phyloP scores from a whole-genome alignment of 2,888 invertebrate genomes.

The Leptopterna dolabrata region DNA sequence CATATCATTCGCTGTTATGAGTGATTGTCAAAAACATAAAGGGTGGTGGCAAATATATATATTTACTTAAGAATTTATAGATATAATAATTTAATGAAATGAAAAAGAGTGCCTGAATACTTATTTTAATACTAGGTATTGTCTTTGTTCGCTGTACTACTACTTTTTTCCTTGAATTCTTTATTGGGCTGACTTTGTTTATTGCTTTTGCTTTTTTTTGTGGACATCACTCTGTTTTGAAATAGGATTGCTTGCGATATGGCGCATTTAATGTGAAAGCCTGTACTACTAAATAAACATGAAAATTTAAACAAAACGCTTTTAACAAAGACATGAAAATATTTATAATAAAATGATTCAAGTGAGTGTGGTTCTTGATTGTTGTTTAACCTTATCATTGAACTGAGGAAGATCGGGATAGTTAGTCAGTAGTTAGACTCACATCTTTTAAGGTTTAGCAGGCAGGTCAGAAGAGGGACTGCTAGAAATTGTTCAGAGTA shows the following conservation, averaged over 20 bases:
- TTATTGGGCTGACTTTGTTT: conserved; percentile 6
- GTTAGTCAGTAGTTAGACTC: no score
- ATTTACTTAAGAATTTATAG: conserved; percentile 23
- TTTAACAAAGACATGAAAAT: conserved; percentile 44
- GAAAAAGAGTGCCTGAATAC: conserved; percentile 48
- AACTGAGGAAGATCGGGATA: no score
- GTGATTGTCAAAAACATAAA: conserved; percentile 6
- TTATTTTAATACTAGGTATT: conserved; percentile 21
- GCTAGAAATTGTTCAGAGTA: no score
- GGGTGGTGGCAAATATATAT: conserved; percentile 45
- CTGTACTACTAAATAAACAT: conserved; percentile 19
- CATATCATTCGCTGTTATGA: conserved; percentile 16
- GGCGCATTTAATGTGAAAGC: conserved; percentile 22
- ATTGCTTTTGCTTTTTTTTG: conserved; percentile 3
- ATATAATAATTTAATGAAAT: not conserved
- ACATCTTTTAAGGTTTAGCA: no score
- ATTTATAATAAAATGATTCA: conserved; percentile 33
- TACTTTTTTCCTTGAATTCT: not conserved
- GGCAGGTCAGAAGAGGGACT: no score
- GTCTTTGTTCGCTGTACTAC: conserved; percentile 11
- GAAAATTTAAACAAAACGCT: conserved; percentile 12
- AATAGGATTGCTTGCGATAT: not conserved
- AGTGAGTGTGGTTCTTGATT: not conserved
- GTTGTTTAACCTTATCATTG: not conserved
- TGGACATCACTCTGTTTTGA: conserved; percentile 30